Percentiles rank a stretch among this genome's conserved stretches.
Evolutionary conservation across 2,113 vertebrate genomes (phyloP).

Genomic region (Microcebus griseorufus): DNA sequence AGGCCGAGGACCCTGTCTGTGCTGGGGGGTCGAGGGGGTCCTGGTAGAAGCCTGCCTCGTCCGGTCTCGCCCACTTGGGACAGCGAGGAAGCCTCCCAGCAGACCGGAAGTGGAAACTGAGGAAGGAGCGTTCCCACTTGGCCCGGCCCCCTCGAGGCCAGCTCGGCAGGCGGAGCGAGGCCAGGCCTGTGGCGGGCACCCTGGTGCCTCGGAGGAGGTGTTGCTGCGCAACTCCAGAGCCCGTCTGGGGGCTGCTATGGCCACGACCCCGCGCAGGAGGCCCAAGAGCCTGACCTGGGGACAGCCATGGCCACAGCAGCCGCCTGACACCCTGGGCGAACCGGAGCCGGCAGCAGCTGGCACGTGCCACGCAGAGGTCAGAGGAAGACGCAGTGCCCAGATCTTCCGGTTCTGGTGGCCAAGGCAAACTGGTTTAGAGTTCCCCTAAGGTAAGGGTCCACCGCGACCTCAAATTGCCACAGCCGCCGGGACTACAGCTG

Average conservation of each 20-base stretch:
- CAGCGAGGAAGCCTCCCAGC: background rate
- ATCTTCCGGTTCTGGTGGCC: background rate
- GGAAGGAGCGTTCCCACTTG: rapidly evolving
- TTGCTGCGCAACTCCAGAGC: rapidly evolving
- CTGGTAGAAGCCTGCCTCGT: background rate
- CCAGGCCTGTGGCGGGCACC: too few species aligned
- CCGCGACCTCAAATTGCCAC: background rate
- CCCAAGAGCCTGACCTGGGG: background rate
- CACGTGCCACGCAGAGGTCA: rapidly evolving
- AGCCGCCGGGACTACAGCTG: background rate
- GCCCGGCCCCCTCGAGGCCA: rapidly evolving
- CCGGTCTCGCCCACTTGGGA: rapidly evolving
- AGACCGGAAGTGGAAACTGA: background rate
- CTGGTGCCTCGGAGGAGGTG: background rate
- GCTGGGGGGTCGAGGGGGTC: rapidly evolving
- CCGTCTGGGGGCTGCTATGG: rapidly evolving
- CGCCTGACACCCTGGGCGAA: rapidly evolving
- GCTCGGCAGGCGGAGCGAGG: background rate
- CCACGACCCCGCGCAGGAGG: background rate
- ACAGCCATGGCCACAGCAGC: background rate
- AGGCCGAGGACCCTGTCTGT: background rate
- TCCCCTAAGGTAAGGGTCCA: background rate
- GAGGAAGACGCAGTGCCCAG: rapidly evolving
- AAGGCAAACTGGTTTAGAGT: background rate
- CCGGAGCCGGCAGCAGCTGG: background rate